Percentiles rank a stretch among this genome's conserved stretches.
Evolutionary conservation across 2,888 invertebrate species (phyloP).

Genomic region (Syritta pipiens): DNA sequence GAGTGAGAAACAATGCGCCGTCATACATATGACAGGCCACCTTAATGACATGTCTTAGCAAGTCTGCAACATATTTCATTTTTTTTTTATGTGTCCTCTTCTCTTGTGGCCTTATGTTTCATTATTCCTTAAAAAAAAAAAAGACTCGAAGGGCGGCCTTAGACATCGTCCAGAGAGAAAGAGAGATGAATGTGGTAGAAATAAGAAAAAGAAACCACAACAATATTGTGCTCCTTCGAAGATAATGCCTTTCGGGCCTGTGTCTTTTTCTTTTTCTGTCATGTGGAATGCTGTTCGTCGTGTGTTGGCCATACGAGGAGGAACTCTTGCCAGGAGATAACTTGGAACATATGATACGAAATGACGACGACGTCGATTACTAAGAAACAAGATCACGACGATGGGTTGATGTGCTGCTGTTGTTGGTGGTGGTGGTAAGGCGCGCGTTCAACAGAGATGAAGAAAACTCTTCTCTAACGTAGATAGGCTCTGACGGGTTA

Average conservation of each 20-base stretch:
- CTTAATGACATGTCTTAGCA: too few species aligned
- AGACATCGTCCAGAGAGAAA: too few species aligned
- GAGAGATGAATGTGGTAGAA: too few species aligned
- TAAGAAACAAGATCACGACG: constrained; percentile 21
- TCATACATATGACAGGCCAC: too few species aligned
- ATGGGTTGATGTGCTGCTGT: constrained; percentile 9
- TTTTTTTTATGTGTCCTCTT: too few species aligned
- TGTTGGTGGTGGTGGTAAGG: constrained; percentile 17
- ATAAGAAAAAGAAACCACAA: constrained; percentile 1
- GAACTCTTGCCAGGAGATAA: constrained; percentile 36
- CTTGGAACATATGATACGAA: constrained; percentile 49
- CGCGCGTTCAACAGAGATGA: constrained; percentile 9
- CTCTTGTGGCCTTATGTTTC: too few species aligned
- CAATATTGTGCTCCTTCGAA: background rate
- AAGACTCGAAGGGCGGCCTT: too few species aligned
- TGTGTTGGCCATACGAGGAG: constrained; percentile 34
- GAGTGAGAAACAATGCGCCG: too few species aligned
- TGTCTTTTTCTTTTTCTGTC: background rate
- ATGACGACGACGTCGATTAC: constrained; percentile 6
- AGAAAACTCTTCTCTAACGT: constrained; percentile 52
- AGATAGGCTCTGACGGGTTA: constrained; percentile 48
- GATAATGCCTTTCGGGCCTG: background rate
- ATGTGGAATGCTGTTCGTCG: constrained; percentile 31
- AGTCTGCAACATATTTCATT: too few species aligned
- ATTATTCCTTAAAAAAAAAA: too few species aligned